Evolutionary conservation across 37 sponge, comb jelly and placozoan species (phyloP).

Genomic region (Theonella swinhoei): DNA sequence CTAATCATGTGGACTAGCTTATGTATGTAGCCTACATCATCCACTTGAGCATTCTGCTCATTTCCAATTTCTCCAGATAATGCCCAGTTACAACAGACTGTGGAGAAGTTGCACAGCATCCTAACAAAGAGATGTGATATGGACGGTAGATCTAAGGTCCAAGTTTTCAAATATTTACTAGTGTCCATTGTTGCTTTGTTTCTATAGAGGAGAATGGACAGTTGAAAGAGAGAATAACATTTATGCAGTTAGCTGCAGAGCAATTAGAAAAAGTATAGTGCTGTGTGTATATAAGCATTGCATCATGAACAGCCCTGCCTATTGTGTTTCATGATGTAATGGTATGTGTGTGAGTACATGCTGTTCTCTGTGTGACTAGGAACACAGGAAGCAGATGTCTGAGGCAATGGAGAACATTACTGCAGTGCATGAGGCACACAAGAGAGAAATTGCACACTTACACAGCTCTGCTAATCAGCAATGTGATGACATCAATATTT

Average conservation of each 20-base stretch:
- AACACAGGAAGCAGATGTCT: conserved; percentile 54
- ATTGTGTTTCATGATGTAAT: not conserved
- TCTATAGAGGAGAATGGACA: conserved; percentile 46
- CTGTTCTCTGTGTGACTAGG: not conserved
- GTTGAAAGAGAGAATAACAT: conserved; percentile 49
- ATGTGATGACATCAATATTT: conserved; percentile 7
- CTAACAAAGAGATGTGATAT: conserved; percentile 47
- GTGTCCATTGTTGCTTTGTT: no score
- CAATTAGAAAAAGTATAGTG: conserved; percentile 37
- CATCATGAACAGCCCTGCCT: not conserved
- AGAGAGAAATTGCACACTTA: conserved; percentile 44
- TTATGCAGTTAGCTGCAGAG: conserved; percentile 4
- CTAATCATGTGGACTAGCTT: not conserved
- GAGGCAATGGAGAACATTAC: conserved; percentile 60
- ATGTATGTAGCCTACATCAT: not conserved
- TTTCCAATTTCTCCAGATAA: not conserved
- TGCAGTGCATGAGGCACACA: conserved; percentile 68
- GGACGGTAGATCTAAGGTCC: conserved; percentile 26
- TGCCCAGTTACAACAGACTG: conserved; percentile 16
- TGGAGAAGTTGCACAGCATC: conserved; percentile 39
- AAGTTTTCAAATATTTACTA: not conserved
- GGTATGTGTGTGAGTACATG: not conserved
- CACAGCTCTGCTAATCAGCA: conserved; percentile 34
- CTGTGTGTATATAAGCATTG: not conserved
- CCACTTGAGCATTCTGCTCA: not conserved